Evolutionary conservation across 2,113 vertebrate genomes (phyloP).

Genomic region (Callaeas wilsoni): DNA sequence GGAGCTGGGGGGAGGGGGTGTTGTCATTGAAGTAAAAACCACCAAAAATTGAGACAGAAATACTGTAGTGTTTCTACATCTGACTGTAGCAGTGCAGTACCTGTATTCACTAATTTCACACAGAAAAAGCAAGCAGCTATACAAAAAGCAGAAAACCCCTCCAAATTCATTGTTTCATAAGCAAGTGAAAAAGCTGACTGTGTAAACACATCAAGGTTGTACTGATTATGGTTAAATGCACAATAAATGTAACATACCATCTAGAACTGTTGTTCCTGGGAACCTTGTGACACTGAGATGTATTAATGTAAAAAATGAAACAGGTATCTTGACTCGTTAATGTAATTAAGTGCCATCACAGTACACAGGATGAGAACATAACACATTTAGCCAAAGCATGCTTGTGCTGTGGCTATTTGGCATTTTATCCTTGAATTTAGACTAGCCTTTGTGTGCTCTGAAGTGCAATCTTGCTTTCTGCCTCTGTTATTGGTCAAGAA

Average conservation of each 20-base stretch:
- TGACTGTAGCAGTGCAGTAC: background rate
- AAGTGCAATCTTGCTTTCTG: background rate
- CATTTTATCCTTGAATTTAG: background rate
- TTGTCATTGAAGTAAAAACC: background rate
- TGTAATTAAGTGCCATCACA: background rate
- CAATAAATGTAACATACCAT: fast-evolving
- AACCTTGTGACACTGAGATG: background rate
- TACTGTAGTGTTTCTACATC: background rate
- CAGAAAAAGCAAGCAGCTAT: background rate
- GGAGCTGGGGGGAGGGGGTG: fast-evolving
- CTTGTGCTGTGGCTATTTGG: background rate
- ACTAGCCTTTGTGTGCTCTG: fast-evolving
- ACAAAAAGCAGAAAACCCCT: background rate
- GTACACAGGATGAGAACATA: background rate
- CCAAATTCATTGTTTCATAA: background rate
- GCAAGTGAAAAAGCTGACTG: background rate
- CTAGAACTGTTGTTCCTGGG: background rate
- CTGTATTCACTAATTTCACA: background rate
- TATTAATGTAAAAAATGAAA: background rate
- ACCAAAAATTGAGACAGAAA: background rate
- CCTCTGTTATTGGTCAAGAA: background rate
- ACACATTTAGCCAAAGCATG: background rate
- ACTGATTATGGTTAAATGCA: background rate
- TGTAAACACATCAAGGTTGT: background rate
- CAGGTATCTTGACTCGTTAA: background rate